A percentile compares a stretch with the other conserved stretches of the same genome.
These are phyloP conservation scores for Alsophila aescularia DNA, from an alignment of 2,888 invertebrate genomes.

Conservation along the genomic window DNA sequence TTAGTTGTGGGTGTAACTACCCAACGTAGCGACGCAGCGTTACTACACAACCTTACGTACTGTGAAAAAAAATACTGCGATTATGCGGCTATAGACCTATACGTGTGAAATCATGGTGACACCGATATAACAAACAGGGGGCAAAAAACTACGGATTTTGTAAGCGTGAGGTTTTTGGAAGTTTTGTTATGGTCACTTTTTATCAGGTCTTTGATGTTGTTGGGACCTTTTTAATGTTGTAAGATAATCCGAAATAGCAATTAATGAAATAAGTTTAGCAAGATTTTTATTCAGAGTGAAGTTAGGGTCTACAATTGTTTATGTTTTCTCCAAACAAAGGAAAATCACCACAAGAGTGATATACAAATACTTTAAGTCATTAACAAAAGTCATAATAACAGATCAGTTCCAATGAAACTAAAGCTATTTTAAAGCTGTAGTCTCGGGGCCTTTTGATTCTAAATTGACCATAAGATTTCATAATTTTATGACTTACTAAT, in stretches of 20 bases:
- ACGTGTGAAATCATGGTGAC: constrained; percentile 79
- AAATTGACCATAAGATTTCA: constrained; percentile 13
- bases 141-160: constrained; percentile 31
- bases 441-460: constrained; percentile 15
- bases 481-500: constrained; percentile 23
- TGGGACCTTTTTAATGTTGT: constrained; percentile 11
- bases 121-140: constrained; percentile 58
- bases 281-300: background rate
- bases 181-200: constrained; percentile 27
- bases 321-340: background rate
- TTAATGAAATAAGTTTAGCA: background rate
- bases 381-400: constrained; percentile 10
- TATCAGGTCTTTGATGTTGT: constrained; percentile 14
- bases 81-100: constrained; percentile 24
- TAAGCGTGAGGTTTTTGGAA: constrained; percentile 19
- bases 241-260: background rate
- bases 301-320: background rate
- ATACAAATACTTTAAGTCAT: constrained; percentile 10
- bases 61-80: constrained; percentile 14
- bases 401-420: constrained; percentile 22
- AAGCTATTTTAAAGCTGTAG: constrained; percentile 10
- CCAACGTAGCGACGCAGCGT: background rate
- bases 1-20: background rate
- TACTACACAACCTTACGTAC: constrained; percentile 38
- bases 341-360: constrained; percentile 1